Evolutionary conservation across 2,113 vertebrate genomes (phyloP).

Genomic region (Alligator mississippiensis): DNA sequence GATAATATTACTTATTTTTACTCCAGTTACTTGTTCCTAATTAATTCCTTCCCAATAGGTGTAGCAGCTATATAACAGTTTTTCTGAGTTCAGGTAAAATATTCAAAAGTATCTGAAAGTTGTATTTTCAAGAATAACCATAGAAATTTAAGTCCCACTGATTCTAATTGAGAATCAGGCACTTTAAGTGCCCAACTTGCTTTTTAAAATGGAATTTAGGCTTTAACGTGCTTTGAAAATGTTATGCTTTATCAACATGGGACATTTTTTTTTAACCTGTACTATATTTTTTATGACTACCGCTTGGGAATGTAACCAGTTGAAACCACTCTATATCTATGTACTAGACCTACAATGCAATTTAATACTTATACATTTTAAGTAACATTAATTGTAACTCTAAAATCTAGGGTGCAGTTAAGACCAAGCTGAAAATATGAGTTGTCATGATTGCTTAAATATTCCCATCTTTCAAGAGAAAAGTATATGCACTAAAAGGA

Average conservation of each 20-base stretch:
- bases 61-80: not conserved
- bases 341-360: not conserved
- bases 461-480: not conserved
- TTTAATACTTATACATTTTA: not conserved
- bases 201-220: not conserved
- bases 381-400: not conserved
- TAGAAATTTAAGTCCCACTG: not conserved
- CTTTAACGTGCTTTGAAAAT: not conserved
- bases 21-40: not conserved
- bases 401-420: not conserved
- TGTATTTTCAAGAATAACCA: not conserved
- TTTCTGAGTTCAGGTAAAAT: no score
- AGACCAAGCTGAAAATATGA: not conserved
- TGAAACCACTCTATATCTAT: not conserved
- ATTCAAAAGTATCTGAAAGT: rapidly evolving
- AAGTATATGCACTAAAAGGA: not conserved
- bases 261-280: not conserved
- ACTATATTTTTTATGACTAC: not conserved
- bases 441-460: not conserved
- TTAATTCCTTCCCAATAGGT: not conserved
- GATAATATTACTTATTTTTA: not conserved
- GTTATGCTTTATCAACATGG: not conserved
- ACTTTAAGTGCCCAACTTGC: not conserved
- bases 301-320: not conserved
- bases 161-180: not conserved